These are phyloP conservation scores for Oncorhynchus tshawytscha DNA, from an alignment of 2,113 vertebrate species.

Conservation along the genomic window DNA sequence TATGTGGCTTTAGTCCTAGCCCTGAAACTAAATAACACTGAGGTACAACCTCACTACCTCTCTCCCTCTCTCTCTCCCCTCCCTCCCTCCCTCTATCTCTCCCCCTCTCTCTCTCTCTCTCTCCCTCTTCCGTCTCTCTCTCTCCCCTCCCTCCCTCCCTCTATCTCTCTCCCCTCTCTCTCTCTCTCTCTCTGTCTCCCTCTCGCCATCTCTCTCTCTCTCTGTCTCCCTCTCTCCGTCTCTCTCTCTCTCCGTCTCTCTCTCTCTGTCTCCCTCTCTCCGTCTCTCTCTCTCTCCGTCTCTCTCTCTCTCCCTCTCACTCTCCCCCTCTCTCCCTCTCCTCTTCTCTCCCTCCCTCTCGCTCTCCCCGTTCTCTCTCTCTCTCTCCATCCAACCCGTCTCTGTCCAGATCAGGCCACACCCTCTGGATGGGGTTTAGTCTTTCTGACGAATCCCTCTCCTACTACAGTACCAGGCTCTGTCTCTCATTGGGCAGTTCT, in stretches of 20 bases:
- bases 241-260: not conserved
- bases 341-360: not conserved
- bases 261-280: too few relatives aligned
- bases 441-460: constrained; percentile 16
- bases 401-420: constrained; percentile 34
- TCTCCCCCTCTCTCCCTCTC: not conserved
- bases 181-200: not conserved
- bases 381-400: constrained; percentile 1
- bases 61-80: not conserved
- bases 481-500: constrained; percentile 71
- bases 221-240: not conserved
- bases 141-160: not conserved
- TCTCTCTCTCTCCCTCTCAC: too few relatives aligned
- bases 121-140: not conserved
- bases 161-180: not conserved
- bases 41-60: constrained; percentile 21
- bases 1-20: constrained; percentile 69
- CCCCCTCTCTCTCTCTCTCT: not conserved
- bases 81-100: not conserved
- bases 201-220: not conserved
- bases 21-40: constrained; percentile 56
- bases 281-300: not conserved
- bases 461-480: constrained; percentile 35
- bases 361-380: too few relatives aligned
- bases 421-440: constrained; percentile 44